phyloP scores from a whole-genome alignment of 2,888 invertebrate species.

The Brachynemurus nebulosus region DNA sequence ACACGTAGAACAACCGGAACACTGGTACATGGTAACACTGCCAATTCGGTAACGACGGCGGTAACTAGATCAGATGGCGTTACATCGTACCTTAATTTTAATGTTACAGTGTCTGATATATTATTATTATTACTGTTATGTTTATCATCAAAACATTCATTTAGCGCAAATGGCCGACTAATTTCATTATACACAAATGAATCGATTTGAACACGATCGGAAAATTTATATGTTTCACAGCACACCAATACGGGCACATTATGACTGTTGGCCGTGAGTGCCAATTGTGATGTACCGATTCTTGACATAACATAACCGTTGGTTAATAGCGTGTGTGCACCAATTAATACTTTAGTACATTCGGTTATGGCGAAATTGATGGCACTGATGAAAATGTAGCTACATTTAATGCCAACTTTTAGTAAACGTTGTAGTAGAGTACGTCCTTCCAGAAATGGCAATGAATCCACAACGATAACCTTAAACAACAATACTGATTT shows the following conservation, averaged over 20 bases:
- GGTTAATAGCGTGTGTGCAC: constrained; percentile 76
- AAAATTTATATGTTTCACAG: constrained; percentile 95
- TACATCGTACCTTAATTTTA: constrained; percentile 83
- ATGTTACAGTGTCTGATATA: constrained; percentile 47
- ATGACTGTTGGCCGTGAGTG: constrained; percentile 68
- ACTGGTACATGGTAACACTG: constrained; percentile 87
- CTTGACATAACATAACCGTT: constrained; percentile 88
- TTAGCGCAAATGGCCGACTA: constrained; percentile 62
- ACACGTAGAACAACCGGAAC: constrained; percentile 93
- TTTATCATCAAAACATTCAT: constrained; percentile 28
- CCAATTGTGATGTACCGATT: constrained; percentile 76
- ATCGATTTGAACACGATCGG: constrained; percentile 85
- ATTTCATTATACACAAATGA: constrained; percentile 88
- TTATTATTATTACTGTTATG: constrained; percentile 24
- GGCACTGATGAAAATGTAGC: constrained; percentile 69
- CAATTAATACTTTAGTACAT: constrained; percentile 74
- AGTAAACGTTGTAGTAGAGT: constrained; percentile 62
- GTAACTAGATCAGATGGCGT: constrained; percentile 87
- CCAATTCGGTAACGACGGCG: constrained; percentile 88
- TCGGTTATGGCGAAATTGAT: constrained; percentile 67
- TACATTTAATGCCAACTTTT: constrained; percentile 56
- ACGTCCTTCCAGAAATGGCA: constrained; percentile 57
- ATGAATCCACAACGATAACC: constrained; percentile 70
- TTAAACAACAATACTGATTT: too few relatives aligned
- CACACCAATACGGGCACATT: constrained; percentile 91